These are phyloP conservation scores for Gastrophryne carolinensis DNA, from an alignment of 2,797 vertebrate genomes.

Conservation along the genomic window DNA sequence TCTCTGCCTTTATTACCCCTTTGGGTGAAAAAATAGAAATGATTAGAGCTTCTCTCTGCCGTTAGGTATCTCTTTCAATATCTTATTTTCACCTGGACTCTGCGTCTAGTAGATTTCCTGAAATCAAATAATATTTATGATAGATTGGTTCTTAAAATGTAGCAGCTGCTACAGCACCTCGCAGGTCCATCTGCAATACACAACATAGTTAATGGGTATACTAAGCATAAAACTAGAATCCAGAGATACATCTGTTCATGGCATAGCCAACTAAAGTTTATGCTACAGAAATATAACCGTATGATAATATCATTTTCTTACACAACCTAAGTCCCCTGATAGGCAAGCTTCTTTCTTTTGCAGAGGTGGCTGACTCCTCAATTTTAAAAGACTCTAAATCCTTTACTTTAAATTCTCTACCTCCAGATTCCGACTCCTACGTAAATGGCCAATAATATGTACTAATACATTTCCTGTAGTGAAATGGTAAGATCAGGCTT, in stretches of 20 bases:
- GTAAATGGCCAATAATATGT: too few species aligned
- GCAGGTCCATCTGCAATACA: background rate
- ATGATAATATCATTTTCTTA: too few species aligned
- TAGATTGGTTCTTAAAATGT: slow-evolving; percentile 4
- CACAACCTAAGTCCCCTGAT: too few species aligned
- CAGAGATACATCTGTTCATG: background rate
- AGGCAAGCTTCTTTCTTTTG: too few species aligned
- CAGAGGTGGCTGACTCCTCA: too few species aligned
- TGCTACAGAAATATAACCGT: background rate
- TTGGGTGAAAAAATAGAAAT: slow-evolving; percentile 40
- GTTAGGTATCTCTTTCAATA: background rate
- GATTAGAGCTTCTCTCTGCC: slow-evolving; percentile 5
- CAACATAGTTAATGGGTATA: background rate
- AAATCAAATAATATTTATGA: slow-evolving; percentile 22
- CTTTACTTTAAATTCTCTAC: too few species aligned
- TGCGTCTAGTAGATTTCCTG: background rate
- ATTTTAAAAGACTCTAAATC: too few species aligned
- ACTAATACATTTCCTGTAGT: too few species aligned
- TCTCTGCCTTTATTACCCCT: slow-evolving; percentile 26
- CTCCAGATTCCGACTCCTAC: too few species aligned
- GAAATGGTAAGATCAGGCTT: too few species aligned
- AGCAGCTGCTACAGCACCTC: background rate
- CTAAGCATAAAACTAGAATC: background rate
- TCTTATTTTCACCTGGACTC: background rate
- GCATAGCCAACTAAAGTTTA: background rate